Percentiles rank a stretch among this genome's conserved stretches.
Evolutionary conservation across 2,113 vertebrate species (phyloP).

Genomic region (Pteruthius melanotis): DNA sequence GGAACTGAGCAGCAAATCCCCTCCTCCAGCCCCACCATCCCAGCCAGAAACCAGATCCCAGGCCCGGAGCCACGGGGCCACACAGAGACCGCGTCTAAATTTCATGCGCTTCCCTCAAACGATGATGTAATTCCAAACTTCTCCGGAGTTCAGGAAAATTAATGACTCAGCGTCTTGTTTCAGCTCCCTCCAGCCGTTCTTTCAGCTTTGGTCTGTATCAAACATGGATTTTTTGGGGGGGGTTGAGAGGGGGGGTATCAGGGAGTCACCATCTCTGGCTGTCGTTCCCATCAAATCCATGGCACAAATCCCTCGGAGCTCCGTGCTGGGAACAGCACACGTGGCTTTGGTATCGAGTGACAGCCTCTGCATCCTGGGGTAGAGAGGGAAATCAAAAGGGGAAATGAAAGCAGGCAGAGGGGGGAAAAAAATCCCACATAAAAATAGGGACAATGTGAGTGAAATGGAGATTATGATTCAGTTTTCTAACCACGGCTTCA

Average conservation of each 20-base stretch:
- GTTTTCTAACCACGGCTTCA: constrained; percentile 16
- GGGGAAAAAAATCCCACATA: neutral
- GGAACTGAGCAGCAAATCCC: neutral
- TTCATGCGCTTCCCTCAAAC: neutral
- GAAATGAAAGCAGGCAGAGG: constrained; percentile 40
- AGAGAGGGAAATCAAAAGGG: constrained; percentile 45
- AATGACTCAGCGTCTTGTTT: constrained; percentile 29
- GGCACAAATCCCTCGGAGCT: neutral
- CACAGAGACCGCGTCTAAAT: neutral
- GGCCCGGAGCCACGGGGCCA: neutral
- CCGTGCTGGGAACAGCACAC: neutral
- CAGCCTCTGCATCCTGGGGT: neutral
- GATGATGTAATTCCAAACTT: constrained; percentile 33
- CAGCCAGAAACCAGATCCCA: neutral
- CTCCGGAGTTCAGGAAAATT: neutral
- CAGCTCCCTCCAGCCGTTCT: neutral
- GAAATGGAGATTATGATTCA: constrained; percentile 22
- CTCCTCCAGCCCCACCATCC: neutral
- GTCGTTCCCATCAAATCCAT: neutral
- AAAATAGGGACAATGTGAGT: constrained; percentile 13
- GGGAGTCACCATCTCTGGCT: neutral
- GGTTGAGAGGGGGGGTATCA: neutral
- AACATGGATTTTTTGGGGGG: neutral
- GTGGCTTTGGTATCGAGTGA: neutral
- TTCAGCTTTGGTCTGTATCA: constrained; percentile 8